Evolutionary conservation across 2,888 invertebrate species (phyloP).

Genomic region (Chymomyza procnemis): DNA sequence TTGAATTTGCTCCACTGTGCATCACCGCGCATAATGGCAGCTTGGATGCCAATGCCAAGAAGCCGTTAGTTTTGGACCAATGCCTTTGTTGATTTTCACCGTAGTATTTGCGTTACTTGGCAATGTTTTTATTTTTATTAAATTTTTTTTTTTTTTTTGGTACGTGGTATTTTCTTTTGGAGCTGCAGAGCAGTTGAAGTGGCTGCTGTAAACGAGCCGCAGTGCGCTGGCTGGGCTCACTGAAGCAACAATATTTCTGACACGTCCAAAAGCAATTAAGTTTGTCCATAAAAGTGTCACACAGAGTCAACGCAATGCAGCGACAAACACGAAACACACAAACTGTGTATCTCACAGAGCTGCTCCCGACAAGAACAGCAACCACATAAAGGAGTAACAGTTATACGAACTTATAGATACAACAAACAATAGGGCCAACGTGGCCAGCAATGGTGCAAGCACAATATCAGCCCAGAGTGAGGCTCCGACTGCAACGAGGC

Average conservation of each 20-base stretch:
- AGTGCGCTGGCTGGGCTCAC: background rate
- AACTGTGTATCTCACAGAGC: background rate
- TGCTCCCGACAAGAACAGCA: slow-evolving; percentile 24
- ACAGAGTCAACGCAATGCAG: slow-evolving; percentile 49
- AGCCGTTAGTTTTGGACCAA: slow-evolving; percentile 8
- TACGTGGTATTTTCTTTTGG: background rate
- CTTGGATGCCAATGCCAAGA: background rate
- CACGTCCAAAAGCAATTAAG: slow-evolving; percentile 65
- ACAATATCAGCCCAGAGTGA: slow-evolving; percentile 31
- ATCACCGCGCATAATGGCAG: background rate
- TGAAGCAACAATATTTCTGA: slow-evolving; percentile 41
- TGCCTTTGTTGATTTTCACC: slow-evolving; percentile 4
- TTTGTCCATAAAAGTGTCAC: slow-evolving; percentile 57
- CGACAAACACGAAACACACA: background rate
- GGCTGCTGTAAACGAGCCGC: slow-evolving; percentile 1
- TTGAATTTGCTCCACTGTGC: background rate
- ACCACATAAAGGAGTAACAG: slow-evolving; percentile 33
- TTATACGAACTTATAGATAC: slow-evolving; percentile 29
- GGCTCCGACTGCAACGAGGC: slow-evolving; percentile 38
- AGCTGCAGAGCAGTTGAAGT: background rate
- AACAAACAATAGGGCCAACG: slow-evolving; percentile 31
- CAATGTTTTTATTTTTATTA: background rate
- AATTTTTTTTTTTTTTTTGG: background rate
- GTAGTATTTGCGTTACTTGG: background rate
- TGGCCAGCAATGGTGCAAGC: background rate